Percentiles rank a stretch among this genome's conserved stretches.
These are phyloP conservation scores for Erithacus rubecula DNA, from an alignment of 2,797 vertebrate genomes.

Conservation along the genomic window DNA sequence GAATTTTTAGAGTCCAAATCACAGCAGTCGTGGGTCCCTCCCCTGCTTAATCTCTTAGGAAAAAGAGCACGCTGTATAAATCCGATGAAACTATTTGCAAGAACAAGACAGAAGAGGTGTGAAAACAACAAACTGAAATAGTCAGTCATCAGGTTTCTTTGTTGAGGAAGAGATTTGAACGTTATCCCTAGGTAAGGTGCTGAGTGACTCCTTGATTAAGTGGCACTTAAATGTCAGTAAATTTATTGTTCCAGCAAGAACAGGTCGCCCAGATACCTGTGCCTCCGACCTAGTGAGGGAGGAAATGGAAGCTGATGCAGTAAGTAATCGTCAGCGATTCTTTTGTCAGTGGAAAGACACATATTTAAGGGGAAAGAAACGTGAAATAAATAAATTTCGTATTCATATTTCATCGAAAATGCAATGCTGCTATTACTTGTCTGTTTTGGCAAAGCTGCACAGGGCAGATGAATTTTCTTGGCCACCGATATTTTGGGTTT, in stretches of 20 bases:
- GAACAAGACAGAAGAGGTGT: background rate
- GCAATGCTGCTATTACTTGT: background rate
- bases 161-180: background rate
- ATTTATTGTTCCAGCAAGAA: background rate
- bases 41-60: background rate
- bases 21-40: background rate
- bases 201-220: constrained; percentile 10
- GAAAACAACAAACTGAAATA: background rate
- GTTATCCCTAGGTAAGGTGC: background rate
- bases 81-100: background rate
- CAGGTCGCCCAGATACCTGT: background rate
- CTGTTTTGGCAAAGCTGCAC: background rate
- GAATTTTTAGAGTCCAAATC: background rate
- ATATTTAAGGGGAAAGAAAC: background rate
- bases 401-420: background rate
- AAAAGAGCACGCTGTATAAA: background rate
- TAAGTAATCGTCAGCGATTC: background rate
- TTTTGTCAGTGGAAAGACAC: background rate
- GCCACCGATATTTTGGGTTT: background rate
- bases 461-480: background rate
- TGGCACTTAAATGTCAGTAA: background rate
- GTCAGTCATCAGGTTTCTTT: background rate
- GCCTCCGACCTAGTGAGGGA: background rate
- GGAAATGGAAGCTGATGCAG: background rate
- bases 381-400: background rate